Evolutionary conservation across 2,797 vertebrate species (phyloP).

Genomic region (Holocentrus rufus): DNA sequence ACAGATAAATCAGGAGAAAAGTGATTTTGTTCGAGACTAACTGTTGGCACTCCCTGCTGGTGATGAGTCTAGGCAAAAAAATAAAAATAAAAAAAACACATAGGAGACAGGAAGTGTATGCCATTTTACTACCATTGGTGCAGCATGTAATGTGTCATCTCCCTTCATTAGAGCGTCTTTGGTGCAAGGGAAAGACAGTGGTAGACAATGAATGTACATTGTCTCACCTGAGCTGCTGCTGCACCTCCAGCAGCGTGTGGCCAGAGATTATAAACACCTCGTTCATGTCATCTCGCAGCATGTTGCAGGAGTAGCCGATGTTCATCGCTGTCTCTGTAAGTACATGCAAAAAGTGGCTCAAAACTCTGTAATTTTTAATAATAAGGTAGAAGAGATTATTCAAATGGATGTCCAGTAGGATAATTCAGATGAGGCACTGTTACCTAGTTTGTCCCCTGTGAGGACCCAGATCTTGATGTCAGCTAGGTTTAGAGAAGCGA

Average conservation of each 20-base stretch:
- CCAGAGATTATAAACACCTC: constrained; percentile 85
- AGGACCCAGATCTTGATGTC: constrained; percentile 92
- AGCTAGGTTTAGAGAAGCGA: constrained; percentile 83
- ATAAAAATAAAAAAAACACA: too few species aligned
- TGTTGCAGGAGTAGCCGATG: constrained; percentile 87
- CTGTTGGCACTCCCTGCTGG: too few species aligned
- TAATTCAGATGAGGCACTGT: background rate
- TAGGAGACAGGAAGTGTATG: too few species aligned
- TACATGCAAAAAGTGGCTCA: background rate
- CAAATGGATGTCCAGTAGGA: background rate
- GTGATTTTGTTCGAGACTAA: too few species aligned
- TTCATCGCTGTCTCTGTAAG: constrained; percentile 88
- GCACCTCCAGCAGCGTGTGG: constrained; percentile 79
- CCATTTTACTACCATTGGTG: too few species aligned
- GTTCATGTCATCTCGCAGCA: constrained; percentile 86
- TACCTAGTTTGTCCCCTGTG: constrained; percentile 91
- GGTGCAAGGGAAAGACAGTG: too few species aligned
- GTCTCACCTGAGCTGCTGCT: constrained; percentile 83
- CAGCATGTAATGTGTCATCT: too few species aligned
- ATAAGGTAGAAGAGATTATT: background rate
- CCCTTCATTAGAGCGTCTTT: too few species aligned
- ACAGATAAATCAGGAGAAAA: too few species aligned
- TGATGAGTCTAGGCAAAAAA: too few species aligned
- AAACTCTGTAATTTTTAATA: background rate
- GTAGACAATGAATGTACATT: background rate